Evolutionary conservation across 2,113 vertebrate species (phyloP).

Genomic region (Puffinus mauretanicus): DNA sequence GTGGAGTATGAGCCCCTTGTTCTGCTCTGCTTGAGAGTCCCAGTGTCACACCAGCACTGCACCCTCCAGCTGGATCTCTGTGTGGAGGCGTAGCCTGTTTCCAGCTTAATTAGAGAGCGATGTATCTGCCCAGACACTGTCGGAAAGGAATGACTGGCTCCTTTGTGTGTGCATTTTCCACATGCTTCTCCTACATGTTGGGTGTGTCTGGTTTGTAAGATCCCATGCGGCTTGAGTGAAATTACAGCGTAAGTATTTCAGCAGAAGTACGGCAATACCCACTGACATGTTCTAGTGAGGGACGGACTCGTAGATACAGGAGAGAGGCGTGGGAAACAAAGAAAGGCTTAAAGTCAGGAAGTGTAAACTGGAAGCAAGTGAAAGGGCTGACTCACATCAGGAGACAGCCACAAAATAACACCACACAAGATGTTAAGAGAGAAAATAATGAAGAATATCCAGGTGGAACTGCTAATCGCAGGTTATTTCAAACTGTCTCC

Average conservation of each 20-base stretch:
- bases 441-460: background rate
- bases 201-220: conserved; percentile 40
- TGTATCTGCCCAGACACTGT: background rate
- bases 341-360: background rate
- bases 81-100: background rate
- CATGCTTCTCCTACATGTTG: conserved; percentile 35
- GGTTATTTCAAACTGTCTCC: background rate
- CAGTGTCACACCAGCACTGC: background rate
- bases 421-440: background rate
- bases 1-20: background rate
- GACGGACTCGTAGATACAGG: background rate
- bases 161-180: conserved; percentile 47
- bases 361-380: background rate
- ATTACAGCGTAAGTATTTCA: background rate
- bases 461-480: background rate
- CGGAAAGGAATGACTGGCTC: conserved; percentile 16
- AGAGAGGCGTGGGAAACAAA: background rate
- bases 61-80: background rate
- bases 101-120: conserved; percentile 20
- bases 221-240: conserved; percentile 7
- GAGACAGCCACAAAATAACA: background rate
- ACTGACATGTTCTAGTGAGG: background rate
- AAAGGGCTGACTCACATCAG: background rate
- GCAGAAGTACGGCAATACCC: background rate
- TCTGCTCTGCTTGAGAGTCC: background rate